Conservation (phyloP, 2,888 invertebrate species). For the Ethmia dodecea region DNA sequence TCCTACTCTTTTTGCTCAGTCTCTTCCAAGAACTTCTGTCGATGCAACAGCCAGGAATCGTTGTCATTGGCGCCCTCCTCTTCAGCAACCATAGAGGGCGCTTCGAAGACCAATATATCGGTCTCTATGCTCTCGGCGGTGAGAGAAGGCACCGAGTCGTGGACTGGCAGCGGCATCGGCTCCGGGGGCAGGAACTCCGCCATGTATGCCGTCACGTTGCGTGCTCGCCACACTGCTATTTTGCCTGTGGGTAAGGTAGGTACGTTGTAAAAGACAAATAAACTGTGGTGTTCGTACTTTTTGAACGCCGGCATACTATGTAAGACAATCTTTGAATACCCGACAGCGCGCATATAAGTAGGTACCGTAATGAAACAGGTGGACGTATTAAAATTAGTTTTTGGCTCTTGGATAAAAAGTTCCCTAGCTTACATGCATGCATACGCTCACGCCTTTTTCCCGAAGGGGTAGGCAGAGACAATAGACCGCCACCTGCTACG, state of each 20-base stretch:
- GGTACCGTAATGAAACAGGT: too few relatives aligned
- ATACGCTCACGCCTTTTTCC: too few relatives aligned
- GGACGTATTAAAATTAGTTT: too few relatives aligned
- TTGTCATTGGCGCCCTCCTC: constrained; percentile 59
- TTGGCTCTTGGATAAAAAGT: too few relatives aligned
- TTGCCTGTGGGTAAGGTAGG: constrained; percentile 39
- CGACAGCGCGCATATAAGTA: too few relatives aligned
- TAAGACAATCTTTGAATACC: too few relatives aligned
- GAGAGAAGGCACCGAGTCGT: constrained; percentile 79
- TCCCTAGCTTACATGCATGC: too few relatives aligned
- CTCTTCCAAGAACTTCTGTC: constrained; percentile 63
- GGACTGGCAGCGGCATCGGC: constrained; percentile 80
- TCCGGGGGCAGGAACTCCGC: constrained; percentile 83
- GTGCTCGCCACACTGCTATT: constrained; percentile 82
- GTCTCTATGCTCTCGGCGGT: constrained; percentile 49
- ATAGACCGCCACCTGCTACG: too few relatives aligned
- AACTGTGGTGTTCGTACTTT: too few relatives aligned
- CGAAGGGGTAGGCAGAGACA: too few relatives aligned
- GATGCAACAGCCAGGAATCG: constrained; percentile 63
- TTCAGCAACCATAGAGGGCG: constrained; percentile 41
- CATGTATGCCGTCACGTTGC: constrained; percentile 82
- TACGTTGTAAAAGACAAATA: too few relatives aligned
- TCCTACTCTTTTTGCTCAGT: constrained; percentile 29
- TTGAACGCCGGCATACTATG: too few relatives aligned
- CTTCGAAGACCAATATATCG: constrained; percentile 62